Evolutionary conservation across 2,113 vertebrate genomes (phyloP), one percentile per base, ranked within the genome.

Genomic region (Bos javanicus): DNA sequence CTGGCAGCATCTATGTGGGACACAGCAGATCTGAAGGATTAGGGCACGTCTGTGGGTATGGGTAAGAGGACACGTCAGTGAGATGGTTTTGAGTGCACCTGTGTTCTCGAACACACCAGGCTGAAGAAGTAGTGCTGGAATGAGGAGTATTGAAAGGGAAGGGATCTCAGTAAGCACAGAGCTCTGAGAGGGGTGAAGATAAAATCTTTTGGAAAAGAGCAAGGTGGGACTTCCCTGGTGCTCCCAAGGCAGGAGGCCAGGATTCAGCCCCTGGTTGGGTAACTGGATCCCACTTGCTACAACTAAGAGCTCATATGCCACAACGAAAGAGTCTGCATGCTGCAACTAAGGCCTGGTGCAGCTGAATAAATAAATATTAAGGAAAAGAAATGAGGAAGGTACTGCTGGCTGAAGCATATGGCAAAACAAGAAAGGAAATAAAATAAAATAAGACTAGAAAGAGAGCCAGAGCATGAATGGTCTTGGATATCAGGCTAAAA

Each of bases 71-170:
- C 3, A 19, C 21, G 39, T 48, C 46, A 50, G 17, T 43, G 33
- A 56, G 23, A 74, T 25, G 30, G 25, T n/a, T 23, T 13, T 36
- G n/a, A 6, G n/a, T 6, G 3, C 3, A 28, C 25, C 21, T 3
- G 2, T 11, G 3, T n/a, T 59, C 46, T 48, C 23, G 0, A 9
- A 50, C 21, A 25, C 7, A 5, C 3, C 13, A 5, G 2, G 7
- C 25, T 15, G 33, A 11, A 82, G n/a, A 33, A n/a, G 88, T n/a
- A 33, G 36, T 12, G 5, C 14, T 94, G 87, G 76, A 56, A 82
- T 78, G 57, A 83, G 13, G 33, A 88, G 57, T 95, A 46, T 85
- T 90, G 52, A 10, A 39, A 84, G 12, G 15, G 21, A 87, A 80
- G 30, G 60, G 87, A n/a, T 76, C 52, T 52, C 13, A 39, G 14